Base-by-base conservation (phyloP, 2,888 invertebrate genomes). In the Drosophila nr. medialis region DNA sequence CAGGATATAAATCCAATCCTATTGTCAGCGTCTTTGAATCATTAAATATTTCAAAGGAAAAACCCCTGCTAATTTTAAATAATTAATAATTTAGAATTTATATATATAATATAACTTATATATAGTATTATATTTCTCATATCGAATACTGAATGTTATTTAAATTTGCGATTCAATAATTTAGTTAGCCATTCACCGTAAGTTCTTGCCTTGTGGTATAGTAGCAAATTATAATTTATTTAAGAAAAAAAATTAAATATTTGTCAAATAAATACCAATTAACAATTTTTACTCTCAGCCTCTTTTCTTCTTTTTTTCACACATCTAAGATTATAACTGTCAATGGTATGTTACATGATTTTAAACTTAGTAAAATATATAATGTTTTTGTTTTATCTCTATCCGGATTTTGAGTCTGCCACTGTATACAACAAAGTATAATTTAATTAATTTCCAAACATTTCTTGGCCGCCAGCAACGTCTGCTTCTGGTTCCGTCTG, bases 401-500 rank as follows among this genome's bases (percentile, higher is more conserved):
- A 8, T 45, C 45, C 21, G 45, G 8, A 45, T 45, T 45, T 21
- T 45, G 21, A 21, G 21, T 21, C 21, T 13, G 13, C 21, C 13
- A 4, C 42, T 7, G 13, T 21, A 13, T 13, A 45, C 6, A 13
- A 21, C 7, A 21, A 11, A 1, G 27, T 7, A 54, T 6, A 18
- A 18, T 11, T 38, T 40, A n/a, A 38, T 32, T 32, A 29, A 50
- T 72, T 58, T 86, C 58, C 58, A 72, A 29, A 13, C 72, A 66
- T 75, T 64, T 86, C 71, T 81, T 65, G 72, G 60, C 56, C 54
- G 54, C 15, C 55, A 40, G 34, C 27, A 11, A 18, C 36, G 61
- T 62, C 64, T 72, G 65, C 61, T 69, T 77, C 68, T 77, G 42
- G 63, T 68, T 77, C 49, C 62, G 72, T 48, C 51, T 55, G 27